Evolutionary conservation across 2,113 vertebrate genomes (phyloP).

Genomic region (human): DNA sequence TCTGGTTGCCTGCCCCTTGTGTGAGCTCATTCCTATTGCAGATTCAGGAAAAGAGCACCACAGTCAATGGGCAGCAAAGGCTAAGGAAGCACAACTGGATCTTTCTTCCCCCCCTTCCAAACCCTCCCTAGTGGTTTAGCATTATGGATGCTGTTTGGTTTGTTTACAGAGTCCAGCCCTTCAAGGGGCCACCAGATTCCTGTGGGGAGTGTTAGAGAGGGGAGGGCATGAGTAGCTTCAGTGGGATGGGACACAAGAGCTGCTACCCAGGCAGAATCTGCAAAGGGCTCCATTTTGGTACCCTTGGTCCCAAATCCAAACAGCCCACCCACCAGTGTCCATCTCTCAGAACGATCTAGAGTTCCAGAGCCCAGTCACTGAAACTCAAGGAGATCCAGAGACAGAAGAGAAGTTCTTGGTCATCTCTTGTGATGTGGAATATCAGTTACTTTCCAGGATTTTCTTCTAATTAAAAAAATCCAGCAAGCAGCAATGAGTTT

Average conservation of each 20-base stretch:
- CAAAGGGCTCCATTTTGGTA: background rate
- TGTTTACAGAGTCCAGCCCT: background rate
- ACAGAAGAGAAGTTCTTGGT: background rate
- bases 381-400: background rate
- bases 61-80: too few species aligned
- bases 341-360: background rate
- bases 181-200: background rate
- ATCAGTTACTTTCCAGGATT: background rate
- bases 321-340: background rate
- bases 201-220: background rate
- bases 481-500: background rate
- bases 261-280: background rate
- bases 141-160: too few species aligned
- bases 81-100: background rate
- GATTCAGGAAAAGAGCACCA: background rate
- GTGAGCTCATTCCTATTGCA: background rate
- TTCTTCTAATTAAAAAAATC: slow-evolving; percentile 27
- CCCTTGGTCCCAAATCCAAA: background rate
- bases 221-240: background rate
- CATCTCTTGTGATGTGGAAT: background rate
- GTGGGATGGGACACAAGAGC: background rate
- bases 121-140: background rate
- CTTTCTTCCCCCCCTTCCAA: background rate
- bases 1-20: background rate
- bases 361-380: background rate